Evolutionary conservation across 2,797 vertebrate species (phyloP).

Genomic region (Tangara arthus): DNA sequence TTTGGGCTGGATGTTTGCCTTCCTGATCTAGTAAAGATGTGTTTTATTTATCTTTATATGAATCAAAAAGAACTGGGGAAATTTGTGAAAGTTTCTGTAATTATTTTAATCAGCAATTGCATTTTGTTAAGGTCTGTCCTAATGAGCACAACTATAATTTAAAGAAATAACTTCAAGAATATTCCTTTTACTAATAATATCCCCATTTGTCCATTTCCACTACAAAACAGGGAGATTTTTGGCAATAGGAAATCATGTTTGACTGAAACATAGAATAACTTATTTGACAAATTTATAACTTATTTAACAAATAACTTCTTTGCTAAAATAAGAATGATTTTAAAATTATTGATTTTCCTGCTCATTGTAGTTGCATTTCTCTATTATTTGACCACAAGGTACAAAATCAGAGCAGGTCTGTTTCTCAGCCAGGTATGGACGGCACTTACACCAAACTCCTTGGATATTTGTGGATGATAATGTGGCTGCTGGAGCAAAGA

Average conservation of each 20-base stretch:
- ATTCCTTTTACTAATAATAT: neutral
- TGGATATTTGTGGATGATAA: neutral
- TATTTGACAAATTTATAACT: no score
- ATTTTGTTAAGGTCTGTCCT: neutral
- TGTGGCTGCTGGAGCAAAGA: neutral
- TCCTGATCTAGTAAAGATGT: neutral
- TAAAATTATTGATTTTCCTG: neutral
- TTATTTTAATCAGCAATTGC: neutral
- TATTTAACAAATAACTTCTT: neutral
- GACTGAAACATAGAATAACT: neutral
- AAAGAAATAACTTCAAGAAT: neutral
- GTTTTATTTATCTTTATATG: neutral
- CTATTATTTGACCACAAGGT: neutral
- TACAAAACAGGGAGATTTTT: neutral
- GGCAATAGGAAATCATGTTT: neutral
- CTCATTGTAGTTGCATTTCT: neutral
- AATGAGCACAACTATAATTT: neutral
- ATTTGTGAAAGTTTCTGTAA: neutral
- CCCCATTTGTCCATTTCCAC: neutral
- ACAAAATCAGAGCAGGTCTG: neutral
- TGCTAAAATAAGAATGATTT: neutral
- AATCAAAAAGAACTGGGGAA: neutral
- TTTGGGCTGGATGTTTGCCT: neutral
- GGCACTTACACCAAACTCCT: neutral
- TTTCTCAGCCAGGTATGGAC: neutral